A percentile compares a stretch with the other conserved stretches of the same genome.
These are phyloP conservation scores for Apostichopus japonicus DNA, from an alignment of 35 echinoderm and acorn worm species.

Conservation along the genomic window DNA sequence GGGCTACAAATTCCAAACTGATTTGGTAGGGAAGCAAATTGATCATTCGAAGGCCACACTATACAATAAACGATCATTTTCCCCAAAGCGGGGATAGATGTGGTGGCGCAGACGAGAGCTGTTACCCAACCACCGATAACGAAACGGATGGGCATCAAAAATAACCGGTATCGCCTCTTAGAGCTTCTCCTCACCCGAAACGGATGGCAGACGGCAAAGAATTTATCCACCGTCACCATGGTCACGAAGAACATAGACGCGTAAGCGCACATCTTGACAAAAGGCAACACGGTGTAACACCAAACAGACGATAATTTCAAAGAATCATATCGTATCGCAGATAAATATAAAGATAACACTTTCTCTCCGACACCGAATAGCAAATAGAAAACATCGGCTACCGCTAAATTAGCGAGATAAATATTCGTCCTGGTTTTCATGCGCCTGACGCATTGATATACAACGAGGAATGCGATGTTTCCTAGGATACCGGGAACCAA, in stretches of 20 bases:
- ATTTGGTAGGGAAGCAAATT: not conserved
- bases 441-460: conserved; percentile 54
- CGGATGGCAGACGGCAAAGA: conserved; percentile 51
- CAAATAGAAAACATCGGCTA: conserved; percentile 15
- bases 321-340: conserved; percentile 27
- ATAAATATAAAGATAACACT: not conserved
- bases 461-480: conserved; percentile 72
- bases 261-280: conserved; percentile 48
- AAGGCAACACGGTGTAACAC: conserved; percentile 49
- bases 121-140: conserved; percentile 34
- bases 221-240: conserved; percentile 51
- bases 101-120: conserved; percentile 17
- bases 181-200: conserved; percentile 25
- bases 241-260: conserved; percentile 60
- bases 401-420: conserved; percentile 63
- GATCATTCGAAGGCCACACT: conserved; percentile 14
- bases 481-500: conserved; percentile 59
- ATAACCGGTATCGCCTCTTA: not conserved
- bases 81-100: not conserved
- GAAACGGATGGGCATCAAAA: conserved; percentile 27
- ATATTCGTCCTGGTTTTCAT: conserved; percentile 76
- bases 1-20: not conserved
- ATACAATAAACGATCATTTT: conserved; percentile 5
- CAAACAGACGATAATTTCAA: conserved; percentile 4
- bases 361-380: conserved; percentile 53